Base-by-base conservation (phyloP, 2,113 vertebrate species). In the Micronisus gabar region DNA sequence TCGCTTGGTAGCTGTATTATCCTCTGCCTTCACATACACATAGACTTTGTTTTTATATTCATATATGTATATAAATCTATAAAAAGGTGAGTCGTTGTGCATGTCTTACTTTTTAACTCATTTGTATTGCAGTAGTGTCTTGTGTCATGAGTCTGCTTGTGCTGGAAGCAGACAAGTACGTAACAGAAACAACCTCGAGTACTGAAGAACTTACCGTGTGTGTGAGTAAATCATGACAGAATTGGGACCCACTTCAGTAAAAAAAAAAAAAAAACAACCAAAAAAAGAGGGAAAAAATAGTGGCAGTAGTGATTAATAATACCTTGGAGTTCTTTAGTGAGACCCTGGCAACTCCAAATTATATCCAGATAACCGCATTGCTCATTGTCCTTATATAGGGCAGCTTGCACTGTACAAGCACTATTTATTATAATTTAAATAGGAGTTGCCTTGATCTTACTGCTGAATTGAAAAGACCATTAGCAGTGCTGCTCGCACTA, bases 401-500 rank as follows among this genome's bases (percentile, higher is more conserved):
- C 83, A 86, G 70, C 52, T 83, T 91, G 63, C 85, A 73, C 68
- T 88, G 62, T 88, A 84, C 56, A 86, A 78, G 43, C 75, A 84
- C 96, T 95, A 81, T 96, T 95, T 97, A 90, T 96, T 96, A 89
- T 90, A 73, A 95, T 97, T 97, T 97, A 96, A 96, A 94, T 91
- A 91, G 87, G 82, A 93, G 92, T 98, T 98, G 94, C 97, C 97
- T 97, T 97, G 95, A 96, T 98, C 95, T 96, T 45, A 59, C 80
- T 93, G 73, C 61, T 0, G 22, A 96, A 96, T 94, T 97, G 96
- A 97, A 96, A 97, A 96, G 90, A 94, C 94, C 90, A 96, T 97
- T 97, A 97, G 70, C 67, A 91, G 70, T 88, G 85, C 80, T 92
- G 87, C 82, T 96, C 18, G 23, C 80, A 65, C 87, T 95, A 95